Evolutionary conservation across 2,888 invertebrate species (phyloP).

Genomic region (Anagyrus pseudococci): DNA sequence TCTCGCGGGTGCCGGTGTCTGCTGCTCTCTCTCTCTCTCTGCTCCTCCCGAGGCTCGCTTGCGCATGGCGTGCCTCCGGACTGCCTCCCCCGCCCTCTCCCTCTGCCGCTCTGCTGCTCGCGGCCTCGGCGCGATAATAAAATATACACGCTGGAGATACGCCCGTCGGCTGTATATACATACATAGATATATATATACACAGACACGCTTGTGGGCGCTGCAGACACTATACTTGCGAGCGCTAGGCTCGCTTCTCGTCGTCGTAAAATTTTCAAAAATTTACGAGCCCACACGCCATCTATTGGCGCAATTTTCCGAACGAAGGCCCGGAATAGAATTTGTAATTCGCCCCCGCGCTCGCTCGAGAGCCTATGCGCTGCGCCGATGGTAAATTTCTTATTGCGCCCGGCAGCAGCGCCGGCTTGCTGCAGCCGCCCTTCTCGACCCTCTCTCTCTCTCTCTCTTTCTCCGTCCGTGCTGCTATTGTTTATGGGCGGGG

Average conservation of each 20-base stretch:
- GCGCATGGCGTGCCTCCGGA: too few species aligned
- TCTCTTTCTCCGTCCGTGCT: too few species aligned
- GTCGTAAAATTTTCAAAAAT: slow-evolving; percentile 35
- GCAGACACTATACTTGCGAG: too few species aligned
- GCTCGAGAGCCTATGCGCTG: neutral
- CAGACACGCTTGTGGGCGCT: too few species aligned
- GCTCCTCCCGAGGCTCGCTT: too few species aligned
- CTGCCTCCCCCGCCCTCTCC: neutral
- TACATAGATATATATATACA: neutral
- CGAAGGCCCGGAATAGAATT: slow-evolving; percentile 7
- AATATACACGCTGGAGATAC: too few species aligned
- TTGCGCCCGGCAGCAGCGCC: too few species aligned
- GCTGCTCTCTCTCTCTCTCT: neutral
- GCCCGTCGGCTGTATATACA: neutral
- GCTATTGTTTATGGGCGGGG: neutral
- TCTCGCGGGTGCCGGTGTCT: slow-evolving; percentile 16
- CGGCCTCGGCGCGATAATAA: too few species aligned
- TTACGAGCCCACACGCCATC: slow-evolving; percentile 15
- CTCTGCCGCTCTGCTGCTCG: neutral
- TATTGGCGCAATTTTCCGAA: slow-evolving; percentile 23
- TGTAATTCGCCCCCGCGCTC: neutral
- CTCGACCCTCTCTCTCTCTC: too few species aligned
- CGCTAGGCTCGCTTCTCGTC: neutral
- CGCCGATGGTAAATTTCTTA: neutral
- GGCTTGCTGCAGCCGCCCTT: too few species aligned